Evolutionary conservation across 2,797 vertebrate species (phyloP).

Genomic region (Acipenser oxyrinchus): DNA sequence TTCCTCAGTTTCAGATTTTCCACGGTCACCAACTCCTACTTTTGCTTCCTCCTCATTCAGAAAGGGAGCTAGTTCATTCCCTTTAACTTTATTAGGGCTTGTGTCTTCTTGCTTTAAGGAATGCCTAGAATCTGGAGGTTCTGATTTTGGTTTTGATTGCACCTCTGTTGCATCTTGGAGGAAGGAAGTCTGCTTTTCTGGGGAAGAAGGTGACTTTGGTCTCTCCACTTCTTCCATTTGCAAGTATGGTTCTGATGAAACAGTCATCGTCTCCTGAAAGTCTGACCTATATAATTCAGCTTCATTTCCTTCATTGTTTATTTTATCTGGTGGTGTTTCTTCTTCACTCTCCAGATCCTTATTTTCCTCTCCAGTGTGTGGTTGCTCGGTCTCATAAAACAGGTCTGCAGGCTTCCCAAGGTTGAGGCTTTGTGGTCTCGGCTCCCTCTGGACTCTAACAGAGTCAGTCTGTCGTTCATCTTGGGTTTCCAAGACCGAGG

Average conservation of each 20-base stretch:
- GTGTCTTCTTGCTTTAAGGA: neutral
- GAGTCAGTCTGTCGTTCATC: slow-evolving; percentile 32
- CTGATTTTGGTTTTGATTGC: neutral
- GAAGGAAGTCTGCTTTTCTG: neutral
- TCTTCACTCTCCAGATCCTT: slow-evolving; percentile 51
- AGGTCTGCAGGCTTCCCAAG: slow-evolving; percentile 50
- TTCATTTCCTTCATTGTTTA: slow-evolving; percentile 25
- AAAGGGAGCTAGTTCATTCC: neutral
- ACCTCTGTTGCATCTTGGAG: neutral
- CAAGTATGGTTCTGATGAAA: slow-evolving; percentile 16
- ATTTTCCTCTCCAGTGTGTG: slow-evolving; percentile 43
- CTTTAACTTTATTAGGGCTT: neutral
- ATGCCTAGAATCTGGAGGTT: neutral
- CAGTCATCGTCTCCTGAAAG: slow-evolving; percentile 20
- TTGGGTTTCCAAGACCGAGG: slow-evolving; percentile 21
- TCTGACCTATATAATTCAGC: slow-evolving; percentile 13
- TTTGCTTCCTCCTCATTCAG: neutral
- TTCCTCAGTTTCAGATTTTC: too few relatives aligned
- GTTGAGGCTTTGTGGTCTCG: slow-evolving; percentile 61
- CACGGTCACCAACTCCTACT: neutral
- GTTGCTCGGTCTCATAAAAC: slow-evolving; percentile 43
- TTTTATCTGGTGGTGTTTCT: slow-evolving; percentile 25
- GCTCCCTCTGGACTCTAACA: slow-evolving; percentile 46
- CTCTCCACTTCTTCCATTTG: slow-evolving; percentile 34
- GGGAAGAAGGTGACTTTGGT: slow-evolving; percentile 13